phyloP scores from a whole-genome alignment of 2,113 vertebrate genomes.

The Tachuris rubrigastra region DNA sequence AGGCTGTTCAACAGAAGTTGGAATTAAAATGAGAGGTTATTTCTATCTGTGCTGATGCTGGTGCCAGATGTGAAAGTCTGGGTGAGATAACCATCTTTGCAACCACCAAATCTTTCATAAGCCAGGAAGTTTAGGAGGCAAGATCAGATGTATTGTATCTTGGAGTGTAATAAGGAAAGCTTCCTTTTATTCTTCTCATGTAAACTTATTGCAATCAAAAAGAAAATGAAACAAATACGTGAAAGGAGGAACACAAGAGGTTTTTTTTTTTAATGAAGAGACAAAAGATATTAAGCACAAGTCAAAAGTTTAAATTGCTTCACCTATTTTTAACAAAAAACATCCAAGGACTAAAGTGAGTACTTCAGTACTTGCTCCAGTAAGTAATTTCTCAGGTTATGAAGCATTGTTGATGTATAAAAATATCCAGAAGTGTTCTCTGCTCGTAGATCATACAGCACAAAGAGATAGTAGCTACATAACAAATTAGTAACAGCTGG shows the following conservation, averaged over 20 bases:
- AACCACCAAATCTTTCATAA: conserved; percentile 11
- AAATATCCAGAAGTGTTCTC: neutral
- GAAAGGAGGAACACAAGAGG: neutral
- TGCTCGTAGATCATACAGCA: neutral
- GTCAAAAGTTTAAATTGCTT: neutral
- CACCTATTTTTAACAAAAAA: neutral
- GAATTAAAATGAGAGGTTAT: conserved; percentile 43
- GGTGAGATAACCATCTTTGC: neutral
- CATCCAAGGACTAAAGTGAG: neutral
- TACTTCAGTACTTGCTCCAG: neutral
- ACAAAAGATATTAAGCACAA: neutral
- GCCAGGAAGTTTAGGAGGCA: neutral
- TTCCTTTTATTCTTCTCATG: neutral
- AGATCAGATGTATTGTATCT: neutral
- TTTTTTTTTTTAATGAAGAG: neutral
- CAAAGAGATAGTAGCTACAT: conserved; percentile 19
- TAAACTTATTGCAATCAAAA: neutral
- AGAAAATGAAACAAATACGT: neutral
- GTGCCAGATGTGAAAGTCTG: conserved; percentile 52
- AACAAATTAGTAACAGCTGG: conserved; percentile 54
- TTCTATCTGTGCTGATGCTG: conserved; percentile 27
- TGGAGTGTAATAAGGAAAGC: neutral
- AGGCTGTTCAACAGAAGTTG: conserved; percentile 49
- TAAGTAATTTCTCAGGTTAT: neutral
- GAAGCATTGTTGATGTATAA: neutral